These are phyloP conservation scores for Argyresthia goedartella DNA, from an alignment of 2,888 invertebrate species.

Conservation along the genomic window DNA sequence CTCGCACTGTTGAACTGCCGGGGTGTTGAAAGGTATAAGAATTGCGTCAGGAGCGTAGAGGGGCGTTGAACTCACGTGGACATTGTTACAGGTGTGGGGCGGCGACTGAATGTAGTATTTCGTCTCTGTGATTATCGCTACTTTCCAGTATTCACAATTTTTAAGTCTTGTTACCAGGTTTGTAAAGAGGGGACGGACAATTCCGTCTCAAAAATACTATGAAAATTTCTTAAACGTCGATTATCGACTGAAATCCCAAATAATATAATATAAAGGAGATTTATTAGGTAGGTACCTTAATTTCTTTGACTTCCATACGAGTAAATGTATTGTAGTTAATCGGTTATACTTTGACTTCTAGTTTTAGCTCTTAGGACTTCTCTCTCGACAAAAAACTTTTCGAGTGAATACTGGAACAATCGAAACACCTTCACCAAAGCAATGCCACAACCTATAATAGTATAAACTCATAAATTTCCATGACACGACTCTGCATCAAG, in stretches of 20 bases:
- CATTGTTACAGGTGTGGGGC: slow-evolving; percentile 20
- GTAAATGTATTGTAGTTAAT: no score
- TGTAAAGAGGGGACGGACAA: slow-evolving; percentile 6
- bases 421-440: slow-evolving; percentile 4
- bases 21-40: slow-evolving; percentile 64
- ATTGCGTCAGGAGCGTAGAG: slow-evolving; percentile 65
- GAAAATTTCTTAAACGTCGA: no score
- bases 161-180: no score
- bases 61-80: slow-evolving; percentile 19
- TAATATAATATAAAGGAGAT: no score
- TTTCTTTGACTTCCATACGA: no score
- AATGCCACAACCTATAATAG: not conserved
- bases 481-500: slow-evolving; percentile 67
- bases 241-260: no score
- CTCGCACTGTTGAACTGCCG: slow-evolving; percentile 58
- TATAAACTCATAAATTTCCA: slow-evolving; percentile 48
- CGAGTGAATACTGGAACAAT: slow-evolving; percentile 7
- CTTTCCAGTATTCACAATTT: slow-evolving; percentile 14
- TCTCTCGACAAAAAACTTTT: no score
- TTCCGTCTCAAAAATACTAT: slow-evolving; percentile 1
- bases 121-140: no score
- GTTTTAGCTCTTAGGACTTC: no score
- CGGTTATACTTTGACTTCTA: no score
- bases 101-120: no score
- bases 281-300: no score